phyloP scores from a whole-genome alignment of 2,888 invertebrate species.

The Phrixothrix hirtus region DNA sequence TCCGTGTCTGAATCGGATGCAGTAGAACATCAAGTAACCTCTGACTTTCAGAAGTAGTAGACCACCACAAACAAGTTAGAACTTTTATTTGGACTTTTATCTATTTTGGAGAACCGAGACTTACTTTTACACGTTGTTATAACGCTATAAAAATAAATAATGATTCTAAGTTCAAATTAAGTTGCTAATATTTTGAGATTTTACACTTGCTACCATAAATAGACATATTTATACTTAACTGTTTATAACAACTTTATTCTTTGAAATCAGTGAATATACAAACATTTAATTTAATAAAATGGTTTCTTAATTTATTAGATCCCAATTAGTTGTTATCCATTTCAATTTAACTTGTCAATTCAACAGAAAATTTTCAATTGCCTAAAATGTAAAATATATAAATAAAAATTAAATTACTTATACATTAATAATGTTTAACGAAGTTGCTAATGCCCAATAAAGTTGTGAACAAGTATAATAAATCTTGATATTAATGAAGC shows the following conservation, averaged over 20 bases:
- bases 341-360: too few relatives aligned
- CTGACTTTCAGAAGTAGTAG: slow-evolving; percentile 15
- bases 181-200: background rate
- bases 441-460: background rate
- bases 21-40: slow-evolving; percentile 10
- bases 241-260: too few relatives aligned
- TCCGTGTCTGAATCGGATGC: slow-evolving; percentile 1
- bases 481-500: background rate
- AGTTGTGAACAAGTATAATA: background rate
- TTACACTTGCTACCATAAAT: too few relatives aligned
- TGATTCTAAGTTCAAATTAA: background rate
- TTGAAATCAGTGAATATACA: too few relatives aligned
- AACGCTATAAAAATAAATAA: slow-evolving; percentile 4
- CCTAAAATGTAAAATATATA: too few relatives aligned
- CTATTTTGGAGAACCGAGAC: slow-evolving; percentile 23
- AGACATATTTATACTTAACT: too few relatives aligned
- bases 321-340: too few relatives aligned
- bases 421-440: too few relatives aligned
- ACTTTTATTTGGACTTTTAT: slow-evolving; percentile 30
- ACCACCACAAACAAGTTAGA: slow-evolving; percentile 20
- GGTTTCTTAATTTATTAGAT: too few relatives aligned
- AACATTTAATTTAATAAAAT: too few relatives aligned
- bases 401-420: too few relatives aligned
- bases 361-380: too few relatives aligned
- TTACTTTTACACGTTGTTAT: slow-evolving; percentile 20